Base-by-base conservation (phyloP, 2,113 vertebrate genomes). In the Lepisosteus osseus region DNA sequence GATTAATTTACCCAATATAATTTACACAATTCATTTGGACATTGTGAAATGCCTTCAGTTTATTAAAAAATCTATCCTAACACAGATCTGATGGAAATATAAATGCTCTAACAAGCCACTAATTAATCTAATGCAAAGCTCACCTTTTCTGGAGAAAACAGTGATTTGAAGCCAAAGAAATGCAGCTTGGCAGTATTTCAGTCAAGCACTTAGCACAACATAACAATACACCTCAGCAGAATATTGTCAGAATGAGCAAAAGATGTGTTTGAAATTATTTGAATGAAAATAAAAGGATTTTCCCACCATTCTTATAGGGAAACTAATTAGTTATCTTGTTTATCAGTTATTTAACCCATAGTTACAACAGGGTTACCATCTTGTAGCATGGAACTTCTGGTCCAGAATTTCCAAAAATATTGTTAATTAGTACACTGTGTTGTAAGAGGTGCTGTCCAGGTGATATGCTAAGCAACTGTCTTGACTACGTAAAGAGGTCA, bases 121-220 rank as follows among this genome's bases (percentile, higher is more conserved):
- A 80, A 84, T 82, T 77, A 84, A 79, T 77, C 81, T 85, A 87
- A 86, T 86, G 85, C 82, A 88, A 89, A 87, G 88, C 83, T 86
- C 79, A 79, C 86, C 84, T 83, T 87, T 61, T 86, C 84, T 87
- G 82, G 79, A 76, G 79, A 78, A 87, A 86, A 86, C 83, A 85
- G 70, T 71, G 84, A 71, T 69, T 13, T 43, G 64, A 79, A 65
- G 84, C 85, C 87, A 90, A 87, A 82, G 79, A 76, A 78, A 76
- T 79, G 82, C 78, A 80, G 83, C 75, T 40, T 82, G 74, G 79
- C 86, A 77, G 85, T 85, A 89, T 86, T 80, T 85, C 84, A 86
- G 77, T 85, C 84, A 82, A 77, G 85, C 76, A 79, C 79, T 76
- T 76, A 84, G 82, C 78, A 78, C 75, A 81, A 79, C 65, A 29